Evolutionary conservation across 2,113 vertebrate genomes (phyloP), one percentile per base, ranked within the genome.

Genomic region (Ursus arctos): DNA sequence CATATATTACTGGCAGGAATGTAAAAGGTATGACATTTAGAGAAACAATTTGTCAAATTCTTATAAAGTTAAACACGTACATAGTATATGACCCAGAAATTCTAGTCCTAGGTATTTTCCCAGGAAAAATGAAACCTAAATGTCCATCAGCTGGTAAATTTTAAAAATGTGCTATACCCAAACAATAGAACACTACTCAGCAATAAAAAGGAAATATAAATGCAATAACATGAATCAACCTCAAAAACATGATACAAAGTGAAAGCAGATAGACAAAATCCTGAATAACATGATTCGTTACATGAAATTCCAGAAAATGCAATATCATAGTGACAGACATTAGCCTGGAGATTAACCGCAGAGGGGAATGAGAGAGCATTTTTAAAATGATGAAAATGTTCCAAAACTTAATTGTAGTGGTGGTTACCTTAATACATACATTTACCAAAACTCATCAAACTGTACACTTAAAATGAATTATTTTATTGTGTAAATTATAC

Each of bases 171-270:
- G 13, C 47, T 24, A 72, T 8, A 43, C 12, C 36, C 65, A 81
- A 74, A 92, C 63, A 89, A 33, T 19, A 5, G 26, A 89, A 80
- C 69, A 93, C 33, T 40, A 89, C 4, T 87, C 65, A 83, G 36
- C 12, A 79, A 77, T 90, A 81, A 95, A 49, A 88, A 85, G 16
- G 22, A 80, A 84, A 95, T 2, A 80, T 31, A 90, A 89, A 92
- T 63, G 4, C 7, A 95, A 49, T 14, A 92, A 97, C 1, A 22
- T 67, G 51, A 90, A 76, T 76, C 49, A 76, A 69, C 61, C 49
- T 95, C 59, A 51, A 53, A 92, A 96, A 95, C 43, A 57, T 33
- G 8, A 91, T 51, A 28, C 33, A 40, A 82, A 69, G 24, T 89
- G 8, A 89, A 85, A 88, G 55, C 74, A 47, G 2, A 77, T 11